Evolutionary conservation across 2,797 vertebrate genomes (phyloP).

Genomic region (Sciaenops ocellatus): DNA sequence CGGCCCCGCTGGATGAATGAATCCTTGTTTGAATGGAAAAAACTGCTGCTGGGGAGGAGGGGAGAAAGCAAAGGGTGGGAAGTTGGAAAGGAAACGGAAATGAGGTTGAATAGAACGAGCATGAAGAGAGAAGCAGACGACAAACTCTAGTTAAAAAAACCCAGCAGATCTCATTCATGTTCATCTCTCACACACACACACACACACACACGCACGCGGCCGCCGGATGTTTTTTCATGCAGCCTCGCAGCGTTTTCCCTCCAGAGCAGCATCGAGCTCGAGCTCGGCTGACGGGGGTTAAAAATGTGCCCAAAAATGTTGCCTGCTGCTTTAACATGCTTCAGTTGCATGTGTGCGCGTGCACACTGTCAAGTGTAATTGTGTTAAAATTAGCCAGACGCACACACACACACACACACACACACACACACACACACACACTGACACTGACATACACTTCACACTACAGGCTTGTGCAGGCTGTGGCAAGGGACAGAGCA

Average conservation of each 20-base stretch:
- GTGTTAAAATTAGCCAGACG: conserved; percentile 67
- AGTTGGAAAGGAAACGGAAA: conserved; percentile 67
- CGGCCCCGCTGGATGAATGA: conserved; percentile 61
- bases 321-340: conserved; percentile 63
- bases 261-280: conserved; percentile 27
- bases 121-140: conserved; percentile 52
- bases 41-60: conserved; percentile 28
- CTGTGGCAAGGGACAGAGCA: conserved; percentile 65
- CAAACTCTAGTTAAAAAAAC: conserved; percentile 44
- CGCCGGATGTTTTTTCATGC: conserved; percentile 56
- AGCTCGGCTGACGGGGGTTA: conserved; percentile 32
- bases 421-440: conserved; percentile 17
- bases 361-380: conserved; percentile 59
- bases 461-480: conserved; percentile 65
- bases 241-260: conserved; percentile 27
- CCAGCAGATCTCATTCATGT: conserved; percentile 54
- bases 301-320: conserved; percentile 63
- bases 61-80: conserved; percentile 35
- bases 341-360: conserved; percentile 52
- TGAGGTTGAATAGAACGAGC: conserved; percentile 56
- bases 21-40: conserved; percentile 72
- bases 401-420: conserved; percentile 25
- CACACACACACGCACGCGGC: conserved; percentile 28
- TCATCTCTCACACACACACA: too few species aligned
- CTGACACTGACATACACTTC: conserved; percentile 48